Evolutionary conservation across 2,797 vertebrate species (phyloP).

Genomic region (Euthynnus affinis): DNA sequence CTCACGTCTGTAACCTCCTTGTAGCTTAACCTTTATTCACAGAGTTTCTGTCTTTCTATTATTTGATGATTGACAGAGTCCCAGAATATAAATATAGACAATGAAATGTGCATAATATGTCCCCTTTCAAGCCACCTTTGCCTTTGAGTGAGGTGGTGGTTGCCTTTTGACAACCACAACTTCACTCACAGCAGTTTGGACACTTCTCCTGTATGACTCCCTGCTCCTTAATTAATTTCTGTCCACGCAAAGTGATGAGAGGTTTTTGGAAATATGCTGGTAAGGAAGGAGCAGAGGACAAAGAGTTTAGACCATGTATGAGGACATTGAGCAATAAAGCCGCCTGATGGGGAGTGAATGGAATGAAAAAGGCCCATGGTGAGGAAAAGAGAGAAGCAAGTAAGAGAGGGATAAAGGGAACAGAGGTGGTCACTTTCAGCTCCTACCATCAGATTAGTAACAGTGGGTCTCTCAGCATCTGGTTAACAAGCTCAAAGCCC

Average conservation of each 20-base stretch:
- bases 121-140: not conserved
- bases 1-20: not conserved
- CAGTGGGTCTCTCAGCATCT: constrained; percentile 40
- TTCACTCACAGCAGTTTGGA: not conserved
- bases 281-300: constrained; percentile 11
- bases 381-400: constrained; percentile 9
- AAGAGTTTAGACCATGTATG: constrained; percentile 21
- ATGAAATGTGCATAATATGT: too few relatives aligned
- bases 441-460: constrained; percentile 35
- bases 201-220: not conserved
- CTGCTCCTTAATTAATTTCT: constrained; percentile 16
- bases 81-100: too few relatives aligned
- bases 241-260: not conserved
- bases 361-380: constrained; percentile 16
- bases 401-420: constrained; percentile 25
- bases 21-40: not conserved
- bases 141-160: too few relatives aligned
- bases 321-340: constrained; percentile 22
- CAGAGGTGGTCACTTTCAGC: constrained; percentile 36
- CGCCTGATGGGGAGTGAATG: constrained; percentile 15
- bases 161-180: not conserved
- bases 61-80: too few relatives aligned
- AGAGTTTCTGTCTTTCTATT: not conserved
- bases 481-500: constrained; percentile 56
- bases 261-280: constrained; percentile 8